Evolutionary conservation across 2,113 vertebrate genomes (phyloP), one percentile per base, ranked within the genome.

Genomic region (Drymodes brunneopygia): DNA sequence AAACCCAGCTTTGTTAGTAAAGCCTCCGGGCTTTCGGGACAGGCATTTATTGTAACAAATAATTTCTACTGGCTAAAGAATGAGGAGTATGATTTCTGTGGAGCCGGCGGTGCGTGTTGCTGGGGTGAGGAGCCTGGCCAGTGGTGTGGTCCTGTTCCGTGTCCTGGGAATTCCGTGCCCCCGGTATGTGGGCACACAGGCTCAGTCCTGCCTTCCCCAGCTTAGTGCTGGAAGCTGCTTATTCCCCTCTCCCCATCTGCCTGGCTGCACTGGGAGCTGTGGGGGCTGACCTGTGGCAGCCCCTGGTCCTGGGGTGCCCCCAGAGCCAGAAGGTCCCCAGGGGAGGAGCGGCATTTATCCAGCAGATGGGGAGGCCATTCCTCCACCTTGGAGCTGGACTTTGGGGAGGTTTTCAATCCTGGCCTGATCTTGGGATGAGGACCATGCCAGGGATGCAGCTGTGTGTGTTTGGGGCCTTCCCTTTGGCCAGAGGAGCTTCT

Each of bases 181-280:
- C 70, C 0, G 4, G 36, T 35, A 3, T 56, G 69, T 40, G 77
- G 24, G 66, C 8, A 5, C 25, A 2, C 88, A 38, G 86, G 66
- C 80, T 84, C 16, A 1, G 70, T 65, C 91, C 36, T 77, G 69
- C 80, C 81, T 54, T 74, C 36, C 51, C 70, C 4, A 0, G 90
- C 84, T 94, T 86, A 88, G 64, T 9, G 62, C 3, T 83, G 72
- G 87, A 89, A 95, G 92, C 95, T 81, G 87, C 95, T 96, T 92
- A 86, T 64, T 94, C 72, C 38, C 65, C 25, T 38, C 24, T 83
- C 35, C 62, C 84, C 81, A 89, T 93, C 84, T 94, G 94, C 70
- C 65, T 74, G 1, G 0, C 35, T 54, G 25, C 2, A 0, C 18
- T 47, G 2, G 0, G 75, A 72, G 67, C 83, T 11, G 18, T 10